Conservation (phyloP, 2,888 invertebrate species). For the Tanytarsus gracilentus region DNA sequence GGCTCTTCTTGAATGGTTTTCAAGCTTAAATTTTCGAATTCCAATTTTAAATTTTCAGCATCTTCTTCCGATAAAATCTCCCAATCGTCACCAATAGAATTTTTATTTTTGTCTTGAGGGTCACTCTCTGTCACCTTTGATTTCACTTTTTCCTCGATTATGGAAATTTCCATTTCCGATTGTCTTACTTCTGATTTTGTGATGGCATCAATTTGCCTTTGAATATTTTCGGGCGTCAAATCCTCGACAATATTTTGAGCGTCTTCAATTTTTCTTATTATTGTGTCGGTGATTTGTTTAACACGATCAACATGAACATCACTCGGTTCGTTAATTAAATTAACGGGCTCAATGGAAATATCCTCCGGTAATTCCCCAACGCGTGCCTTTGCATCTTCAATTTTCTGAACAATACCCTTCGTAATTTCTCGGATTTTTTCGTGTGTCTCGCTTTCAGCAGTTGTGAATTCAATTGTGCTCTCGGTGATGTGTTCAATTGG, state of each 20-base stretch:
- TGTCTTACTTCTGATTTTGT: neutral
- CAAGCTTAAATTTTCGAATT: constrained; percentile 15
- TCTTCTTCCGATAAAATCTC: constrained; percentile 14
- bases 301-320: neutral
- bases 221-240: neutral
- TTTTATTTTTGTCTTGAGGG: neutral
- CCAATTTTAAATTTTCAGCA: constrained; percentile 5
- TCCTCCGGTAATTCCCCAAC: constrained; percentile 14
- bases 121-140: neutral
- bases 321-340: neutral
- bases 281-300: neutral
- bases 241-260: neutral
- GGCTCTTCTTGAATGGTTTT: neutral
- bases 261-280: constrained; percentile 6
- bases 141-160: constrained; percentile 8
- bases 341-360: neutral
- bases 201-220: neutral
- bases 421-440: constrained; percentile 14
- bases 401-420: constrained; percentile 22
- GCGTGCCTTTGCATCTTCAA: constrained; percentile 20
- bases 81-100: constrained; percentile 16
- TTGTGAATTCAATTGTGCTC: too few species aligned
- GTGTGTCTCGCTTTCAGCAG: neutral
- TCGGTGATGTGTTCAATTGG: too few species aligned
- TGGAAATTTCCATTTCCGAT: neutral